Base-by-base conservation (phyloP, 2,797 vertebrate genomes). In the Capromys pilorides region DNA sequence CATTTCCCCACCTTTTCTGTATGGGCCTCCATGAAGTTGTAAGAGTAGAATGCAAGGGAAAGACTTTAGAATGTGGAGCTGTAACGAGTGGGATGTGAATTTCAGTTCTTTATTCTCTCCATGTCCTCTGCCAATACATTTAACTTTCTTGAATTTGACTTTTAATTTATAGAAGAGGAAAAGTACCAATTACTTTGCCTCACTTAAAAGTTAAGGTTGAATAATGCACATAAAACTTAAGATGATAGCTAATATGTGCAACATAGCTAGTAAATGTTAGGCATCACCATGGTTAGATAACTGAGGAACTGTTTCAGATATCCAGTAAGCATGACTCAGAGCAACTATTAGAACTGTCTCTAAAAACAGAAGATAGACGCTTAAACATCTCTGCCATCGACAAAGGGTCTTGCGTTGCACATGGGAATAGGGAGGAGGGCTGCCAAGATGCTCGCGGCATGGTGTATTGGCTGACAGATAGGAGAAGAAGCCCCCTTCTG, bases 151-250 rank as follows among this genome's bases (percentile, higher is more conserved):
- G 2, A 94, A 54, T 92, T 87, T 82, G 21, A 92, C 26, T 88
- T 82, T 36, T 85, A 79, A 88, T 31, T 95, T 90, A 28, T 88
- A 71, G 78, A 93, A 87, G 31, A 69, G 22, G n/a, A 39, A 71
- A 92, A 81, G 88, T 71, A 54, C 45, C 18, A 77, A 69, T 31
- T 88, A 61, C 51, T 3, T 86, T 39, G 36, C 54, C 33, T 33
- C 33, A 57, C 33, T 78, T 85, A 66, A 90, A 87, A 41, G 3
- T 91, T 36, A 59, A 59, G 71, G 22, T 45, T 75, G 79, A 95
- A 51, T 21, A n/a, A 14, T 79, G 59, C 66, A 5, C 64, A 4
- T 85, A 61, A 87, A 93, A 61, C 51, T 62, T 73, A 87, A 19
- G 45, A 69, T 24, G 78, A 86, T 6, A 28, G 45, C 41, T 87